A percentile compares a stretch with the other conserved stretches of the same genome.
Conservation (phyloP, 2,888 invertebrate genomes). For the Unio delphinus region DNA sequence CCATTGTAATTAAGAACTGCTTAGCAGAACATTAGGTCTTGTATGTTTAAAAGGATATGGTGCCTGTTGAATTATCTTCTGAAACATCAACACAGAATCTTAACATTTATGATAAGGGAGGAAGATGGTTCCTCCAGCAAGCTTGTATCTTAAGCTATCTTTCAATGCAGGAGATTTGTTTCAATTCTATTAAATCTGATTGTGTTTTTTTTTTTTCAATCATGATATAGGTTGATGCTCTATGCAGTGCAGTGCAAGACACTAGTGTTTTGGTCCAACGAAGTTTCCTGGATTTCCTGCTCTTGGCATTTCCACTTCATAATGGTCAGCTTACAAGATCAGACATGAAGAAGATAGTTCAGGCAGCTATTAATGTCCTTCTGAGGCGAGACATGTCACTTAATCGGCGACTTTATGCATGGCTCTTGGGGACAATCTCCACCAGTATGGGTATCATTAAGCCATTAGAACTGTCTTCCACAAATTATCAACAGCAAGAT, state of each 20-base stretch:
- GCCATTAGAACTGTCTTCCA: no score
- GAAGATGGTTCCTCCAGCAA: no score
- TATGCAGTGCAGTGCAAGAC: conserved; percentile 87
- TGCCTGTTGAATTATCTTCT: no score
- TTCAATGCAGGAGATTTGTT: no score
- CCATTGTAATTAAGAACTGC: no score
- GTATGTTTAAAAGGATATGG: no score
- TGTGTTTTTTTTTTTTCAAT: neutral
- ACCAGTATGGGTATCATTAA: conserved; percentile 32
- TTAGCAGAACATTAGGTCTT: no score
- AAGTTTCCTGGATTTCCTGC: conserved; percentile 85
- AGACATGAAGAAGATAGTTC: conserved; percentile 82
- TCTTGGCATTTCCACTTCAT: conserved; percentile 88
- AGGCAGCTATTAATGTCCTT: conserved; percentile 81
- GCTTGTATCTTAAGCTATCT: no score
- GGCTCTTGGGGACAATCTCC: conserved; percentile 83
- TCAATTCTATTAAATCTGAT: no score
- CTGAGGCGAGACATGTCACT: conserved; percentile 90
- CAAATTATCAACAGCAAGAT: no score
- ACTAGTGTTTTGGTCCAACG: conserved; percentile 87
- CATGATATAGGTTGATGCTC: conserved; percentile 78
- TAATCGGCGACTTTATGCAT: conserved; percentile 87
- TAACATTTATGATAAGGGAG: no score
- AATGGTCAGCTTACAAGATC: conserved; percentile 78
- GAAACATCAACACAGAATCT: no score